Evolutionary conservation across 2,113 vertebrate species (phyloP).

Genomic region (Centrocercus urophasianus): DNA sequence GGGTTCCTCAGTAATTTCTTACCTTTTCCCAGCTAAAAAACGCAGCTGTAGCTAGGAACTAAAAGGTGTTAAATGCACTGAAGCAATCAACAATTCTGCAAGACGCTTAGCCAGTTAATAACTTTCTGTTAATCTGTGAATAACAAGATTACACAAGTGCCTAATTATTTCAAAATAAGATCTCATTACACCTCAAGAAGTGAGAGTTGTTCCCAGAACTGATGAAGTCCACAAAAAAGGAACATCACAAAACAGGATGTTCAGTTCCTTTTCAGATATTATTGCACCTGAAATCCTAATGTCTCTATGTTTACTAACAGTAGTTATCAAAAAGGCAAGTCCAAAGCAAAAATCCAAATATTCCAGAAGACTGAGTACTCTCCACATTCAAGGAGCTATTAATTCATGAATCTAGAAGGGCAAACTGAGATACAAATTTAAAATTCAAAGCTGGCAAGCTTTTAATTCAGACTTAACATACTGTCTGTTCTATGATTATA

Average conservation of each 20-base stretch:
- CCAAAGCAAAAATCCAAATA: neutral
- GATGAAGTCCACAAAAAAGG: neutral
- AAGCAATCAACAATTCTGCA: neutral
- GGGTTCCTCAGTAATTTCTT: neutral
- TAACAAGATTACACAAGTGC: neutral
- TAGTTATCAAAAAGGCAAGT: neutral
- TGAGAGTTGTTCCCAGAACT: neutral
- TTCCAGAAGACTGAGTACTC: neutral
- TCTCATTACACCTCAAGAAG: neutral
- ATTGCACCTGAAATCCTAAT: neutral
- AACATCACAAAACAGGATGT: neutral
- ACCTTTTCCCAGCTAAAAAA: neutral
- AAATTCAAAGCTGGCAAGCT: constrained; percentile 14
- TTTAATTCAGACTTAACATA: neutral
- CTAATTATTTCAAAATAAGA: neutral
- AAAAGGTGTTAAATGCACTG: neutral
- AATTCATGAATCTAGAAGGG: neutral
- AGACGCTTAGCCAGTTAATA: neutral
- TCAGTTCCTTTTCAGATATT: neutral
- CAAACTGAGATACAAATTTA: neutral
- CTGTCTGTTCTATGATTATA: constrained; percentile 14
- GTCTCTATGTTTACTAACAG: neutral
- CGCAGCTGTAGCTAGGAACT: neutral
- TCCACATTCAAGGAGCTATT: neutral
- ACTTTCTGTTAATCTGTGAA: neutral